phyloP scores from a whole-genome alignment of 2,797 vertebrate species.

The Meda fulgida region DNA sequence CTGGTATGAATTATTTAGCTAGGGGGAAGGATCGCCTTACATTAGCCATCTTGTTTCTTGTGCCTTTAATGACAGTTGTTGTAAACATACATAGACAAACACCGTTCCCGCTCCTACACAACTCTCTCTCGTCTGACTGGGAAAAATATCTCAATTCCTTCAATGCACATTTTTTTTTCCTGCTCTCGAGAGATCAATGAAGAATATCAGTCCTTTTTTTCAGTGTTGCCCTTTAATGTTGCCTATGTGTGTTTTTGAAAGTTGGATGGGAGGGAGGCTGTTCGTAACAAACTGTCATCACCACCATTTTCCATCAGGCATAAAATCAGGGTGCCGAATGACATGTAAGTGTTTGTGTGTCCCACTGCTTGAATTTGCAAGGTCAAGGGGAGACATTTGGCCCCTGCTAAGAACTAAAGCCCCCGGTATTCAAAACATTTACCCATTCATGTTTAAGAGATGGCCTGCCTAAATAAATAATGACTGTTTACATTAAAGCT shows the following conservation, averaged over 20 bases:
- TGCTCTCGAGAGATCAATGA: constrained; percentile 31
- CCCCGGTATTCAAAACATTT: constrained; percentile 78
- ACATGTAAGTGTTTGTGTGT: constrained; percentile 60
- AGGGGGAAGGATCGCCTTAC: constrained; percentile 84
- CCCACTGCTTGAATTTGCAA: constrained; percentile 58
- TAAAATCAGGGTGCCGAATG: constrained; percentile 59
- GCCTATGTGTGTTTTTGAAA: constrained; percentile 42
- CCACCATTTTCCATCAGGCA: constrained; percentile 46
- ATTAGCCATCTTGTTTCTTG: constrained; percentile 88
- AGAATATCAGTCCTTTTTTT: background rate
- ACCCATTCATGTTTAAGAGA: constrained; percentile 80
- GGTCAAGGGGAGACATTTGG: constrained; percentile 70
- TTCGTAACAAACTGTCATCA: constrained; percentile 25
- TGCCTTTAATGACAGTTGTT: constrained; percentile 89
- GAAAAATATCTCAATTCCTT: constrained; percentile 70
- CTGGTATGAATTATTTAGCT: constrained; percentile 88
- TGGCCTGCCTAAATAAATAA: constrained; percentile 83
- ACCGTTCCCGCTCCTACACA: constrained; percentile 68
- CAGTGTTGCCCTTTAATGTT: constrained; percentile 13
- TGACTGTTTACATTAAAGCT: constrained; percentile 79
- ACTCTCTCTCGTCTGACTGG: constrained; percentile 66
- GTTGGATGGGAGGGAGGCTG: constrained; percentile 17
- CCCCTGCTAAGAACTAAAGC: constrained; percentile 75
- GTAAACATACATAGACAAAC: constrained; percentile 93
- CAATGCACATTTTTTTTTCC: constrained; percentile 39